Conservation (phyloP, 2,113 vertebrate species). For the Eonycteris spelaea region DNA sequence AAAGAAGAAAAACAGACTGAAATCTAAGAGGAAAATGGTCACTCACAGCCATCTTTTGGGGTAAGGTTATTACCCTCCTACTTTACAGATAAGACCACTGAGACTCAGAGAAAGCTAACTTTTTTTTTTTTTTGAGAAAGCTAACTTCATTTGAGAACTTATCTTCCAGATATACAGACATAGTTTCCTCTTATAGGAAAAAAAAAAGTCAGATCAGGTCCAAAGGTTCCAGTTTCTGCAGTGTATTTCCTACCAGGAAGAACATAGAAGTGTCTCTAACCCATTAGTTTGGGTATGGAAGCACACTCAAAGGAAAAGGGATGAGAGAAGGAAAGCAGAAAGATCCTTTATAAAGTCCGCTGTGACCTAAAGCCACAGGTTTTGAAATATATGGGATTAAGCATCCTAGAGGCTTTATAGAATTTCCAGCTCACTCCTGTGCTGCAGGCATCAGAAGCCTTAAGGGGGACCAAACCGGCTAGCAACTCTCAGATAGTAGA, state of each 20-base stretch:
- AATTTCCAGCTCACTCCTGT: background rate
- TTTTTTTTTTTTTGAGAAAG: background rate
- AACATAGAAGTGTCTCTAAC: background rate
- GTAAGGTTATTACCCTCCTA: no score
- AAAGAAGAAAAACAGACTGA: background rate
- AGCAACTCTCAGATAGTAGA: background rate
- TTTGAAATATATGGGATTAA: background rate
- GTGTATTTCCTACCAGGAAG: background rate
- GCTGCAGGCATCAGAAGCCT: background rate
- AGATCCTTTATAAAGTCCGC: background rate
- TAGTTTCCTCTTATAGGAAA: background rate
- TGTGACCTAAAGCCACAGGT: background rate
- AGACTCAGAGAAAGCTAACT: background rate
- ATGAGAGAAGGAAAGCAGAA: background rate
- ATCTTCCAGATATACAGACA: background rate
- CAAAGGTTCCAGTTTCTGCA: background rate
- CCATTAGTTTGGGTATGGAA: background rate
- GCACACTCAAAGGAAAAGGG: background rate
- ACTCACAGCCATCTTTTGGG: background rate
- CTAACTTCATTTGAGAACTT: background rate
- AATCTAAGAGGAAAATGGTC: background rate
- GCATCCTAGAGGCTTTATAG: background rate
- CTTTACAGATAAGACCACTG: background rate
- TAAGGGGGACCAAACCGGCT: no score
- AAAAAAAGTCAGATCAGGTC: background rate